These are phyloP conservation scores for Lacanobia wlatinum DNA, from an alignment of 2,888 invertebrate species.

Conservation along the genomic window DNA sequence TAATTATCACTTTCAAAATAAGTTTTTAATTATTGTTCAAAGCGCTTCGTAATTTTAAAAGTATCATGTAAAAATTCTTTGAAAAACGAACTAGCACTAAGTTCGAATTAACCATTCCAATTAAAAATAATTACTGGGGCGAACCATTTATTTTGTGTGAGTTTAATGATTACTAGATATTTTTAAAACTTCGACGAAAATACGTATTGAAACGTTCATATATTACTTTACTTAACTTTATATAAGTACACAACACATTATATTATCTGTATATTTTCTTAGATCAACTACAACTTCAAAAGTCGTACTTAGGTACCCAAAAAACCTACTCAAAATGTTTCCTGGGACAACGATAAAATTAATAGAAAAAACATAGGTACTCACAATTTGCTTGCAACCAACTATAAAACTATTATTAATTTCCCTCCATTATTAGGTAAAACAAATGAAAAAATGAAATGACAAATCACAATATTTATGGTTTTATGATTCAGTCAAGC, in stretches of 20 bases:
- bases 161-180: background rate
- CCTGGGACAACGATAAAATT: no score
- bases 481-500: background rate
- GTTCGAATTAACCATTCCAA: conserved; percentile 48
- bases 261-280: no score
- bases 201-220: background rate
- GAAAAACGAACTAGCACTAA: conserved; percentile 26
- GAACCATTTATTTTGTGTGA: background rate
- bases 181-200: background rate
- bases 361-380: no score
- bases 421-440: conserved; percentile 2
- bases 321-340: no score
- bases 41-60: conserved; percentile 36
- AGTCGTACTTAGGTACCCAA: no score
- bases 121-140: conserved; percentile 44
- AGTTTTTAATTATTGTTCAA: conserved; percentile 47
- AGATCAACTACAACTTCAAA: no score
- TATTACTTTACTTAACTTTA: no score
- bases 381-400: background rate
- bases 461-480: background rate
- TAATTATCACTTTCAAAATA: conserved; percentile 43
- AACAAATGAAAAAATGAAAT: background rate
- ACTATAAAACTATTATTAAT: background rate
- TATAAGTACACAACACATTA: no score
- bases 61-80: conserved; percentile 20